Conservation (phyloP, 2,888 invertebrate species). For the Ornithoptera alexandrae region DNA sequence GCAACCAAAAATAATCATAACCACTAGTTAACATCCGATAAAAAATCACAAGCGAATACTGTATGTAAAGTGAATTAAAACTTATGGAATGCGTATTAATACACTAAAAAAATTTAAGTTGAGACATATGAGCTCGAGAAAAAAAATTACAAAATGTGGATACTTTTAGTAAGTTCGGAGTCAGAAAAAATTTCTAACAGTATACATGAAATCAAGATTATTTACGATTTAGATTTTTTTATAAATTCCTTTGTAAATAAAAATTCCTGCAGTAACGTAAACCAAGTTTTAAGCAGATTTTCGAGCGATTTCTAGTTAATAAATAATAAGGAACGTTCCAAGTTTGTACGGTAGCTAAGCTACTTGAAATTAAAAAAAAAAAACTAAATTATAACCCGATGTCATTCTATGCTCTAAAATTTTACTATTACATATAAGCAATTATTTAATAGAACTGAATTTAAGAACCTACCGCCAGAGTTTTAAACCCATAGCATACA, state of each 20-base stretch:
- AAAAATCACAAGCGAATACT: conserved; percentile 43
- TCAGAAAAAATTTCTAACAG: not conserved
- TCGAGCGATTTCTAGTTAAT: not conserved
- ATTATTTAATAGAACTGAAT: not conserved
- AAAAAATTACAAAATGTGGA: not conserved
- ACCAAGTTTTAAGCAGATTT: not conserved
- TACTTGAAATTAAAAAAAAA: conserved; percentile 7
- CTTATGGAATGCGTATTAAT: conserved; percentile 33
- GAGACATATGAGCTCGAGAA: not conserved
- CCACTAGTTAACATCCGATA: conserved; percentile 18
- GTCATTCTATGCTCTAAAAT: not conserved
- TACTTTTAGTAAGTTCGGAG: no score
- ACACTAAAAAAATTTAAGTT: not conserved
- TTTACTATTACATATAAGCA: not conserved
- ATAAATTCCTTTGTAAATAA: conserved; percentile 13
- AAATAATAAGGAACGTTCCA: conserved; percentile 19
- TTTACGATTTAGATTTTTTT: no score
- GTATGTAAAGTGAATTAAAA: conserved; percentile 31
- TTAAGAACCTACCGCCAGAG: not conserved
- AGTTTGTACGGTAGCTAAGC: conserved; percentile 26
- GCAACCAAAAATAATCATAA: conserved; percentile 22
- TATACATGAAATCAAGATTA: not conserved
- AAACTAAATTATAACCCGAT: conserved; percentile 15
- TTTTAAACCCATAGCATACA: not conserved
- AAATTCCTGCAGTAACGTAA: not conserved